A percentile compares a stretch with the other conserved stretches of the same genome.
phyloP scores from a whole-genome alignment of 2,113 vertebrate species.

The Dicerorhinus sumatrensis region DNA sequence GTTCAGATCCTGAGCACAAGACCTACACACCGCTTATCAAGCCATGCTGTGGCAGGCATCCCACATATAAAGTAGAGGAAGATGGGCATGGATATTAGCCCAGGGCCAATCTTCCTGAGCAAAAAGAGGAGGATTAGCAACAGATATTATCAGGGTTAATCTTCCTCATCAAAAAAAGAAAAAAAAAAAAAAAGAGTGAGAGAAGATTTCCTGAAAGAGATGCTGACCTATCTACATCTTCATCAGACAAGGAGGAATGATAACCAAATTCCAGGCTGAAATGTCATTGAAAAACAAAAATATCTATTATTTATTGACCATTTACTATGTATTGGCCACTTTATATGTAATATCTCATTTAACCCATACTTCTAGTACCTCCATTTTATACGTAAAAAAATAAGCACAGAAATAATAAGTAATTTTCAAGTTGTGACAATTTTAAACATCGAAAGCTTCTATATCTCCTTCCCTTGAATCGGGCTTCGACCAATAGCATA shows the following conservation, averaged over 20 bases:
- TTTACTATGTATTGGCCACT: not conserved
- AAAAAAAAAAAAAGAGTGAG: not conserved
- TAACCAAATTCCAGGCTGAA: not conserved
- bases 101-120: no score
- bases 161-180: no score
- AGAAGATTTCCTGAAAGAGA: not conserved
- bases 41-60: no score
- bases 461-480: not conserved
- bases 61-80: no score
- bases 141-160: no score
- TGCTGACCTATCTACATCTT: no score
- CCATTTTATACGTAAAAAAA: slow-evolving; percentile 1
- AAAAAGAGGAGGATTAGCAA: no score
- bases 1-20: no score
- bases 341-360: not conserved
- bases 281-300: not conserved
- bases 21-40: no score
- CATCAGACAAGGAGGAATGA: not conserved
- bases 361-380: not conserved
- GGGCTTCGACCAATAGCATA: not conserved
- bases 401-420: not conserved
- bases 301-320: not conserved
- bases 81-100: no score
- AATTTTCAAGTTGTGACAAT: not conserved
- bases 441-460: not conserved